A percentile compares a stretch with the other conserved stretches of the same genome.
Evolutionary conservation across 2,888 invertebrate genomes (phyloP).

Genomic region (Tetragnatha montana): DNA sequence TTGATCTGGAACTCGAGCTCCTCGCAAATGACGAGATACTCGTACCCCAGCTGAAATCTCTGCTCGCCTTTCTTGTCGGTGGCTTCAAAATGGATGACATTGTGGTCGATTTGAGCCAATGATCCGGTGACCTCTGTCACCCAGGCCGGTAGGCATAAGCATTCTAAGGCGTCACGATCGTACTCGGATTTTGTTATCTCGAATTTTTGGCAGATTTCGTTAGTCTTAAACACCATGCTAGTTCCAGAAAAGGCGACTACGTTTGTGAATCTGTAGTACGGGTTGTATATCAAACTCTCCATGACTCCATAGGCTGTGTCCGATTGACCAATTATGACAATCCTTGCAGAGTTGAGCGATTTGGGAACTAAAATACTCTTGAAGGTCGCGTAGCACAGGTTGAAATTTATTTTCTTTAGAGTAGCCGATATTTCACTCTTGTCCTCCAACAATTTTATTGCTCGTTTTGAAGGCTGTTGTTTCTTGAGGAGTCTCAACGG

Average conservation of each 20-base stretch:
- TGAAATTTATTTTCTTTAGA: slow-evolving; percentile 7
- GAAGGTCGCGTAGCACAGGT: slow-evolving; percentile 39
- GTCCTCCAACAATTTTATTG: background rate
- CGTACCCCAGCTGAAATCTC: slow-evolving; percentile 29
- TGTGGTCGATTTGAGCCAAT: slow-evolving; percentile 13
- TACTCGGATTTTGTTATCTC: slow-evolving; percentile 24
- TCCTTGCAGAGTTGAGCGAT: slow-evolving; percentile 34
- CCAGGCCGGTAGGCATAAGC: slow-evolving; percentile 57
- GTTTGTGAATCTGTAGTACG: slow-evolving; percentile 50
- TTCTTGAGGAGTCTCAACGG: slow-evolving; percentile 22
- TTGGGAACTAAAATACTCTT: slow-evolving; percentile 35
- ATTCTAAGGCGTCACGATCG: slow-evolving; percentile 13
- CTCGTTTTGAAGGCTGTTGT: background rate
- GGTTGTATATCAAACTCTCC: slow-evolving; percentile 54
- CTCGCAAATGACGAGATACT: slow-evolving; percentile 53
- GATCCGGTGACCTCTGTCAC: slow-evolving; percentile 39
- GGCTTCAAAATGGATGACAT: slow-evolving; percentile 1
- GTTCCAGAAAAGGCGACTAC: slow-evolving; percentile 28
- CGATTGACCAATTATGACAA: slow-evolving; percentile 52
- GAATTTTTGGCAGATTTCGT: slow-evolving; percentile 29
- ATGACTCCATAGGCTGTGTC: slow-evolving; percentile 42
- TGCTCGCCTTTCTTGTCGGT: background rate
- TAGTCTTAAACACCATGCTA: background rate
- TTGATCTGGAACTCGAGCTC: slow-evolving; percentile 45
- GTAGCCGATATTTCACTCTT: background rate